Evolutionary conservation across 2,113 vertebrate species (phyloP).

Genomic region (Catharus minimus): DNA sequence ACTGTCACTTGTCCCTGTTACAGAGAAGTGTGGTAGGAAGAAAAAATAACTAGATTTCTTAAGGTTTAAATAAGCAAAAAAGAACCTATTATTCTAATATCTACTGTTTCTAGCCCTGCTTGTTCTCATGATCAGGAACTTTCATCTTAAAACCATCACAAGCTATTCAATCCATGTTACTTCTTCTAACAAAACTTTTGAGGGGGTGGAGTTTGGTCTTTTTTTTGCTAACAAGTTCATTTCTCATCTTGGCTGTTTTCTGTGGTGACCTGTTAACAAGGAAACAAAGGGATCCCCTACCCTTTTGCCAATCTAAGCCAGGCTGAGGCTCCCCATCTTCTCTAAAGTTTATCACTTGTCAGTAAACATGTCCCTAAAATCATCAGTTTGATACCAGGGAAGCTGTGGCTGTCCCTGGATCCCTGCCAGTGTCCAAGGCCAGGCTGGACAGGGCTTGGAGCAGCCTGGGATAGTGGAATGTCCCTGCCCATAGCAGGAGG

Average conservation of each 20-base stretch:
- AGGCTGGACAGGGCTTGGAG: background rate
- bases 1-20: background rate
- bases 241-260: background rate
- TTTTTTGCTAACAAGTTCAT: background rate
- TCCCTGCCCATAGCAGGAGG: background rate
- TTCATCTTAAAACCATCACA: background rate
- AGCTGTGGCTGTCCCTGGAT: background rate
- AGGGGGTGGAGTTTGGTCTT: rapidly evolving
- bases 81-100: background rate
- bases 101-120: background rate
- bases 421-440: background rate
- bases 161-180: background rate
- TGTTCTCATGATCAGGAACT: background rate
- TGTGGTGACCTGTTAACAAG: background rate
- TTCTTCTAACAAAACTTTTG: background rate
- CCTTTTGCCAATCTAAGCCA: background rate
- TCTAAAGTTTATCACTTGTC: background rate
- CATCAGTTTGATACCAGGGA: background rate
- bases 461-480: background rate
- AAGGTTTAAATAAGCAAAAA: background rate
- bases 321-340: background rate
- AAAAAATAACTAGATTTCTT: background rate
- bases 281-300: background rate
- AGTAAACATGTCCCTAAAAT: background rate
- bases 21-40: background rate